Evolutionary conservation across 2,888 invertebrate genomes (phyloP).

Genomic region (Caenorhabditis sinica): DNA sequence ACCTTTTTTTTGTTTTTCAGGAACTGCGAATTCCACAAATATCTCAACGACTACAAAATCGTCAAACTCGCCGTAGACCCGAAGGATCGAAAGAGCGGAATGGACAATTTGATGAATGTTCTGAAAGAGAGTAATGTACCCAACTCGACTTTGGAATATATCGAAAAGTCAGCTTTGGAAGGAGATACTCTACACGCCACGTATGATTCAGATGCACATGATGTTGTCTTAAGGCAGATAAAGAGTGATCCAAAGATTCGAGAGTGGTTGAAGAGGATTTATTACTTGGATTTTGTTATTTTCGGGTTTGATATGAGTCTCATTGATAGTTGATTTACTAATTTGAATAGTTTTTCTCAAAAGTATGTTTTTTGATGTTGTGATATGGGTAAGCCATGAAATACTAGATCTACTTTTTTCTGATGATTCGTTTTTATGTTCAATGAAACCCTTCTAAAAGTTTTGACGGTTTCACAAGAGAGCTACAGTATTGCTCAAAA

Average conservation of each 20-base stretch:
- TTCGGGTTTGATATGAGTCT: slow-evolving; percentile 53
- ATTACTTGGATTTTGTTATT: slow-evolving; percentile 60
- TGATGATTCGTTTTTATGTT: too few relatives aligned
- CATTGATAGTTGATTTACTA: slow-evolving; percentile 31
- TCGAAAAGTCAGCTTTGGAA: slow-evolving; percentile 52
- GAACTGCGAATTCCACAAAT: slow-evolving; percentile 63
- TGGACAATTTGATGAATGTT: slow-evolving; percentile 42
- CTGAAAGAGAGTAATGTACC: slow-evolving; percentile 54
- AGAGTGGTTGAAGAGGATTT: slow-evolving; percentile 62
- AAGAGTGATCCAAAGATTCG: slow-evolving; percentile 36
- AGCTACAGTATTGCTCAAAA: too few relatives aligned
- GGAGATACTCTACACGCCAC: slow-evolving; percentile 61
- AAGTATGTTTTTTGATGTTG: too few relatives aligned
- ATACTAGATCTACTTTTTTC: neutral
- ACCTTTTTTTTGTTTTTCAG: too few relatives aligned
- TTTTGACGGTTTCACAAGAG: too few relatives aligned
- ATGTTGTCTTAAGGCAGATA: slow-evolving; percentile 45
- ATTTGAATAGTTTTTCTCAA: neutral
- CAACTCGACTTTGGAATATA: slow-evolving; percentile 34
- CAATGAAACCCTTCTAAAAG: too few relatives aligned
- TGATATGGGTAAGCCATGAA: neutral
- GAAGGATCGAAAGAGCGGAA: slow-evolving; percentile 39
- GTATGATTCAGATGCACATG: slow-evolving; percentile 62
- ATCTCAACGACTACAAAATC: slow-evolving; percentile 57
- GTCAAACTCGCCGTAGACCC: slow-evolving; percentile 54